Percentiles rank a stretch among this genome's conserved stretches.
These are phyloP conservation scores for Samia ricini DNA, from an alignment of 1,140 invertebrate species.

Conservation along the genomic window DNA sequence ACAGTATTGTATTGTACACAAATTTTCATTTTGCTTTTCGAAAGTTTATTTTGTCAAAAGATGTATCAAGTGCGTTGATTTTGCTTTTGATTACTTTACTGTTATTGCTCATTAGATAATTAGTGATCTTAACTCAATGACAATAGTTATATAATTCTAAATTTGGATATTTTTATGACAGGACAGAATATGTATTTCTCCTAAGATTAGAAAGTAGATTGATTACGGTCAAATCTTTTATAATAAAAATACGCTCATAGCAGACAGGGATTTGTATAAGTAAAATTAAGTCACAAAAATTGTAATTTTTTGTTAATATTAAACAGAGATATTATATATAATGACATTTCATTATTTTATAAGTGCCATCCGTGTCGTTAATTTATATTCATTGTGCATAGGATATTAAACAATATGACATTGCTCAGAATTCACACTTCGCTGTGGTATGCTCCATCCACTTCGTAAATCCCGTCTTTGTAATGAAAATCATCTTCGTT, in stretches of 20 bases:
- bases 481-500: conserved; percentile 45
- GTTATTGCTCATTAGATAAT: neutral
- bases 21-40: neutral
- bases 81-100: neutral
- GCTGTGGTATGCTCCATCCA: conserved; percentile 41
- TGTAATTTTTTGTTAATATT: neutral
- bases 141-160: neutral
- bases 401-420: neutral
- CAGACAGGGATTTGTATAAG: neutral
- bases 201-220: neutral
- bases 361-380: neutral
- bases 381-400: neutral
- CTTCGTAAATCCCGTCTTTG: conserved; percentile 39
- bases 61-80: neutral
- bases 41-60: neutral
- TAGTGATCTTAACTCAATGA: no score
- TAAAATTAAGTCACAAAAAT: neutral
- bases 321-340: neutral
- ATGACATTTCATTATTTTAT: neutral
- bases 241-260: neutral
- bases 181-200: neutral
- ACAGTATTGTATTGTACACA: neutral
- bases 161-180: no score
- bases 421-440: conserved; percentile 37
- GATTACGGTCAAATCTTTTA: neutral